Conservation (phyloP, 2,888 invertebrate species). For the Nebria brevicollis region DNA sequence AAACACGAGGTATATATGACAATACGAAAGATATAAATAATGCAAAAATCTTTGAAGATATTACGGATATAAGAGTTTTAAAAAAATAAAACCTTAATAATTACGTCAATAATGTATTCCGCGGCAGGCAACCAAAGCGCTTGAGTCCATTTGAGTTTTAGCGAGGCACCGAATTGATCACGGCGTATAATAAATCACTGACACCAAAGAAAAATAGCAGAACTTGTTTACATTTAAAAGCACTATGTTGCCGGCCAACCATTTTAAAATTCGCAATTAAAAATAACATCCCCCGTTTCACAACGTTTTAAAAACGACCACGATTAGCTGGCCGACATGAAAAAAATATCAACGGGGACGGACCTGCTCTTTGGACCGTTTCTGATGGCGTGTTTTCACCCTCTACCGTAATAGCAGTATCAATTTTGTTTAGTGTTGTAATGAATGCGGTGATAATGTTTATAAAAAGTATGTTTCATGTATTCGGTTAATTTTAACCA, state of each 20-base stretch:
- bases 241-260: constrained; percentile 38
- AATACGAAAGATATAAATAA: too few species aligned
- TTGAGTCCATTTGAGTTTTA: background rate
- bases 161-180: constrained; percentile 26
- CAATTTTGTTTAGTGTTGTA: too few species aligned
- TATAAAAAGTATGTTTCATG: too few species aligned
- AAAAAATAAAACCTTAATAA: background rate
- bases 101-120: background rate
- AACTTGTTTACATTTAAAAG: constrained; percentile 46
- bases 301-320: constrained; percentile 38
- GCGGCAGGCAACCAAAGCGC: background rate
- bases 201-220: constrained; percentile 42
- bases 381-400: constrained; percentile 32
- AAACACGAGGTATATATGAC: too few species aligned
- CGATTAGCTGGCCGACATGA: constrained; percentile 40
- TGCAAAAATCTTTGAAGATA: too few species aligned
- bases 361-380: background rate
- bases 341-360: constrained; percentile 4
- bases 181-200: constrained; percentile 42
- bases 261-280: constrained; percentile 44
- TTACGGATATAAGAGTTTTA: too few species aligned
- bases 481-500: too few species aligned
- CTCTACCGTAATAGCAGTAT: background rate
- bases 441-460: too few species aligned
- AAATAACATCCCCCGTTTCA: constrained; percentile 40